Base-by-base conservation (phyloP, 2,113 vertebrate genomes). In the Mustela nigripes region DNA sequence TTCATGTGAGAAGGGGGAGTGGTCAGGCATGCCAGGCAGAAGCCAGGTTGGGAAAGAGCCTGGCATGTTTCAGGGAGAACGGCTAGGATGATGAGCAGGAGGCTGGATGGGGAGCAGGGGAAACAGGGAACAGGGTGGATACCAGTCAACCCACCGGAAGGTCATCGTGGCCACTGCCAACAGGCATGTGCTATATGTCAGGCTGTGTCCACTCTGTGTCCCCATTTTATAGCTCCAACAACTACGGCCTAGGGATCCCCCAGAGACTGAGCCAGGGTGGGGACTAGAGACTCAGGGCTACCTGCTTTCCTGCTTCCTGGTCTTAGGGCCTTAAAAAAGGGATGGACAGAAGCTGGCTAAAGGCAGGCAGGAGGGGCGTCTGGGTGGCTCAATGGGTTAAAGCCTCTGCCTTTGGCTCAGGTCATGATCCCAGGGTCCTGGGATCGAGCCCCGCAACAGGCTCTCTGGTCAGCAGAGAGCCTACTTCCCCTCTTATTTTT, bases 101-200 rank as follows among this genome's bases (percentile, higher is more conserved):
- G 12, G 62, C 39, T 0, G 14, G 73, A 26, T 24, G 12, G 22
- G 28, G 39, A 33, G 3, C 5, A 33, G 39, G 4, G 11, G 58
- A 58, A 8, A 58, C 58, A 58, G 56, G 58, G 53, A 56, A 58
- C 63, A 15, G 50, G 21, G 14, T 26, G 50, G 48, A 42, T 4
- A 24, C n/a, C 62, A 69, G 14, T 2, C 73, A 60, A 8, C 62
- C 56, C 26, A 16, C 48, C 36, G 10, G 5, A 4, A 0, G 21
- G 48, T 21, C 3, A 21, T 45, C 8, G 0, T 1, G 5, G 71
- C 42, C 58, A 4, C 56, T 26, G 73, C 16, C 31, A 36, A 18
- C 1, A 0, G 22, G 53, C 31, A 33, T 60, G 7, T 42, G 4
- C 33, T 42, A 1, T 4, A 15, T 50, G 28, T n/a, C 10, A 4